Evolutionary conservation across 2,113 vertebrate genomes (phyloP).

Genomic region (Anas platyrhynchos): DNA sequence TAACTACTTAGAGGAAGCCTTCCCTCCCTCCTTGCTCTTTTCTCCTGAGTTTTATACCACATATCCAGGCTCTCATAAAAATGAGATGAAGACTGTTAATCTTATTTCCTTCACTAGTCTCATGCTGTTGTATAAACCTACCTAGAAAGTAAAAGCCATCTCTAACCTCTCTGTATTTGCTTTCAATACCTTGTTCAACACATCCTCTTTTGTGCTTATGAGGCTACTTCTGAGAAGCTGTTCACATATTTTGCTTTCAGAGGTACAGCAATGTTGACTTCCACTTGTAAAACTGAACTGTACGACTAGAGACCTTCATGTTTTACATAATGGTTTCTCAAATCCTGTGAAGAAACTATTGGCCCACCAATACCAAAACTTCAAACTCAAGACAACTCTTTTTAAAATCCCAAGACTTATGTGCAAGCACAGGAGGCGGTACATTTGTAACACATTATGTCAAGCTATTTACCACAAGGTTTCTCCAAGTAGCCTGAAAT

Average conservation of each 20-base stretch:
- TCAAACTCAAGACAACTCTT: fast-evolving
- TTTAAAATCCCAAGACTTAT: background rate
- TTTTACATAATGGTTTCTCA: background rate
- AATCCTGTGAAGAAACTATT: background rate
- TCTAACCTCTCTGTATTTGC: background rate
- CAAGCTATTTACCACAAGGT: fast-evolving
- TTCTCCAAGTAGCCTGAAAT: background rate
- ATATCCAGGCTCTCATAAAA: background rate
- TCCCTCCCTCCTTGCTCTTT: background rate
- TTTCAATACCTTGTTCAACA: background rate
- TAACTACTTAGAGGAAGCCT: background rate
- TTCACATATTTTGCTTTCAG: background rate
- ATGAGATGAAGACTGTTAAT: background rate
- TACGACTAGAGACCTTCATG: background rate
- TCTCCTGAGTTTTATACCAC: background rate
- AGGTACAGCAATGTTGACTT: background rate
- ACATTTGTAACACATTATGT: fast-evolving
- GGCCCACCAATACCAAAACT: background rate
- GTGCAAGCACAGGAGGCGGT: background rate
- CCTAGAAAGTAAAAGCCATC: background rate
- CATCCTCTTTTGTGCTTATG: background rate
- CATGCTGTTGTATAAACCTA: background rate
- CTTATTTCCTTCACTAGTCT: background rate
- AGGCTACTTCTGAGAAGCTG: background rate
- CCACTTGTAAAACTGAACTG: background rate